These are phyloP conservation scores for Eira barbara DNA, from an alignment of 2,113 vertebrate genomes.

Conservation along the genomic window DNA sequence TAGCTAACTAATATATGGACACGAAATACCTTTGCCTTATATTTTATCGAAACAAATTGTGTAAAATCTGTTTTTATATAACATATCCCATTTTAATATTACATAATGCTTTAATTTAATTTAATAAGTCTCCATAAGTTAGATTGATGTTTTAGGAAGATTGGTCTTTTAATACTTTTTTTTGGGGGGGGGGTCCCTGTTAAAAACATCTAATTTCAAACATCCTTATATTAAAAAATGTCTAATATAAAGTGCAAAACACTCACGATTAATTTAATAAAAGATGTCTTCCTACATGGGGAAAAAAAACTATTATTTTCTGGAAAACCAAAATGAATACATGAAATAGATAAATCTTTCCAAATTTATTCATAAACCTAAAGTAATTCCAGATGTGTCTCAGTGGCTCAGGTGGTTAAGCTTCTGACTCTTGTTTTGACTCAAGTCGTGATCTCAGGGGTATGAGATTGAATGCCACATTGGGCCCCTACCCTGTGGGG, in stretches of 20 bases:
- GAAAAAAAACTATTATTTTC: background rate
- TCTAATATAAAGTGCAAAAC: background rate
- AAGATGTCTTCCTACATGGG: background rate
- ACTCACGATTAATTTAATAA: background rate
- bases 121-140: background rate
- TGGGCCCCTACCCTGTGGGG: background rate
- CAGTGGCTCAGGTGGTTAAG: too few species aligned
- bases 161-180: background rate
- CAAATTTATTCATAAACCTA: background rate
- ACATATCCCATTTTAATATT: background rate
- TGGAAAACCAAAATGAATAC: background rate
- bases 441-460: background rate
- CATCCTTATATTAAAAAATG: background rate
- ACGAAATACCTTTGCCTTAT: background rate
- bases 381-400: background rate
- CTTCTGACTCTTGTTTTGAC: background rate
- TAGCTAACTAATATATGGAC: background rate
- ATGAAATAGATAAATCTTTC: background rate
- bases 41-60: background rate
- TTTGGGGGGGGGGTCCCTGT: accelerated
- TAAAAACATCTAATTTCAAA: background rate
- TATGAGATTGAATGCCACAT: background rate
- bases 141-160: background rate
- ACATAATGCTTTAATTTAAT: background rate
- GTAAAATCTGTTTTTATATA: background rate